These are phyloP conservation scores for Lacerta bilineata DNA, from an alignment of 2,797 vertebrate genomes.

Conservation along the genomic window DNA sequence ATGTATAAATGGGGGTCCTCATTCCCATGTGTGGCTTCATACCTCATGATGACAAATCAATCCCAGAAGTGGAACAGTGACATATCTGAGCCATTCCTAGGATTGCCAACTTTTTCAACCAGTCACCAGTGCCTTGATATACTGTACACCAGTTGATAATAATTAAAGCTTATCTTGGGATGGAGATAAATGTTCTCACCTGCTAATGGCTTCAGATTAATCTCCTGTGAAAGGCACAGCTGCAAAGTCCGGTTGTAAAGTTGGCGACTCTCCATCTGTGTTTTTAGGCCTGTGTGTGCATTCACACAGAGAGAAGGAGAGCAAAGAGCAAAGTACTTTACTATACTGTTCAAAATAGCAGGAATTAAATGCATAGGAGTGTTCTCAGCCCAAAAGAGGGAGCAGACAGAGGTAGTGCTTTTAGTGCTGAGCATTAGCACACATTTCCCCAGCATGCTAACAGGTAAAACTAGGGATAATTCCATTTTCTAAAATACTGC, in stretches of 20 bases:
- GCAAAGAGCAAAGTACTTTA: no score
- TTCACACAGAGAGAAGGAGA: no score
- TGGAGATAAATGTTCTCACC: no score
- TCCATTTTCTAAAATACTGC: conserved; percentile 10
- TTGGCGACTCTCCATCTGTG: not conserved
- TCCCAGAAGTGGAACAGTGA: not conserved
- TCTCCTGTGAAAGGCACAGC: not conserved
- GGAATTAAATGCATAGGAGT: not conserved
- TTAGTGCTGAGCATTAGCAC: not conserved
- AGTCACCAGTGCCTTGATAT: not conserved
- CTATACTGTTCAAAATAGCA: not conserved
- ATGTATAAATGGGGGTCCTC: no score
- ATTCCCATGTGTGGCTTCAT: not conserved
- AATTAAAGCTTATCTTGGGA: not conserved
- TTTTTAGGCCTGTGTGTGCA: no score
- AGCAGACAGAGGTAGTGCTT: not conserved
- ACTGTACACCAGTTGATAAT: not conserved
- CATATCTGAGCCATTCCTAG: not conserved
- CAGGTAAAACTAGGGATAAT: not conserved
- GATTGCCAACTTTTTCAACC: not conserved
- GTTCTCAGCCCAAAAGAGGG: not conserved
- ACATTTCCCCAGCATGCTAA: not conserved
- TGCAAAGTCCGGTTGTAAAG: not conserved
- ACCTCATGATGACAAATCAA: not conserved
- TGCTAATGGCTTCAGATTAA: not conserved